Evolutionary conservation across 2,113 vertebrate species (phyloP).

Genomic region (Micronycteris hirsuta): DNA sequence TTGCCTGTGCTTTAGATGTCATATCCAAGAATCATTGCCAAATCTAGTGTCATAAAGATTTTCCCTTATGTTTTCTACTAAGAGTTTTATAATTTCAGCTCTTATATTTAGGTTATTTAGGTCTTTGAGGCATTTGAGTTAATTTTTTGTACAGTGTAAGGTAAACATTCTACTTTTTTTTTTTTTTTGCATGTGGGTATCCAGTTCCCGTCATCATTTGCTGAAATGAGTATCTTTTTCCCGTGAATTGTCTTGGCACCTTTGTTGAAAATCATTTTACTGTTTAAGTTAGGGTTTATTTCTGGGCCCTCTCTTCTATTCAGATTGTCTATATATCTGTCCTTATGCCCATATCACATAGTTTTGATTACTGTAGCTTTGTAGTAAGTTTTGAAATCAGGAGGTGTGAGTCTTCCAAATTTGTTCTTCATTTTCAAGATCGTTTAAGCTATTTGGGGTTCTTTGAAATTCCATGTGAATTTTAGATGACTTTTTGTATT

Average conservation of each 20-base stretch:
- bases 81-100: slow-evolving; percentile 18
- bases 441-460: neutral
- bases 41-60: neutral
- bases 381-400: neutral
- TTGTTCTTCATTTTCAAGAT: slow-evolving; percentile 7
- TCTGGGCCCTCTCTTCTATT: neutral
- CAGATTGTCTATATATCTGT: neutral
- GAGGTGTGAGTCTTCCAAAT: neutral
- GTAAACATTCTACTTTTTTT: neutral
- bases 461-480: neutral
- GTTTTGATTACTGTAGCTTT: neutral
- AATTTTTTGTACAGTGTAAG: neutral
- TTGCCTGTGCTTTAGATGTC: neutral
- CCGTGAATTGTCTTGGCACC: neutral
- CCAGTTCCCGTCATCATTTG: neutral
- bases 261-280: neutral
- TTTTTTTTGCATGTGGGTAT: neutral
- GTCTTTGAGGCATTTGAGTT: neutral
- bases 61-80: neutral
- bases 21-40: neutral
- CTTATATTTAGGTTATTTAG: slow-evolving; percentile 31
- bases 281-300: neutral
- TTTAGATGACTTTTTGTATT: slow-evolving; percentile 15
- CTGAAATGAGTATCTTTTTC: slow-evolving; percentile 24
- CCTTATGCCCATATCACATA: neutral